These are phyloP conservation scores for Dasyurus viverrinus DNA, from an alignment of 2,113 vertebrate genomes.

Conservation along the genomic window DNA sequence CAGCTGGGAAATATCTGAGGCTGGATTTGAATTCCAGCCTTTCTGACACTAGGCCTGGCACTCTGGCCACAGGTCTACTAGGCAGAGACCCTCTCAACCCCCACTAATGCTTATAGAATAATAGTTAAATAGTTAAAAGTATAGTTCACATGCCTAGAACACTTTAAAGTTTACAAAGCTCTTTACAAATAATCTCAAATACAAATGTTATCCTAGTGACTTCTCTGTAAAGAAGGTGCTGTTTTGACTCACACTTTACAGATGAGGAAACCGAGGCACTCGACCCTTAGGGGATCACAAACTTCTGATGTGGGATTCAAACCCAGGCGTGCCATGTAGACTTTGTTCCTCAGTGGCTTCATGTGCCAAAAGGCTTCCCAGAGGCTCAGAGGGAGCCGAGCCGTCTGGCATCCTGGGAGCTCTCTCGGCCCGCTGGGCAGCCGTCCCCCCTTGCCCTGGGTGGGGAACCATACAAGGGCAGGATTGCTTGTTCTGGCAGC, in stretches of 20 bases:
- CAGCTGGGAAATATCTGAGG: too few species aligned
- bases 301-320: not conserved
- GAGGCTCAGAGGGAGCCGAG: not conserved
- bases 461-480: not conserved
- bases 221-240: not conserved
- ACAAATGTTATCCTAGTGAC: too few species aligned
- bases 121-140: too few species aligned
- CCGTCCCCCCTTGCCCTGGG: not conserved
- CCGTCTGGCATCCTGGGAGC: not conserved
- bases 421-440: not conserved
- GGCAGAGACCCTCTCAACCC: too few species aligned
- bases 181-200: too few species aligned
- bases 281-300: not conserved
- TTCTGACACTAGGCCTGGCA: too few species aligned
- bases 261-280: not conserved
- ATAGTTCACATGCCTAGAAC: too few species aligned
- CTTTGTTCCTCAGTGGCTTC: not conserved
- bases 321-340: not conserved
- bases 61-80: too few species aligned
- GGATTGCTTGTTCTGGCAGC: not conserved
- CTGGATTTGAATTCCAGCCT: too few species aligned
- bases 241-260: not conserved
- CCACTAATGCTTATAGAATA: too few species aligned
- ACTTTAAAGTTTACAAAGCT: too few species aligned
- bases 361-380: not conserved